Evolutionary conservation across 2,888 invertebrate species (phyloP).

Genomic region (Eutolmus rufibarbis): DNA sequence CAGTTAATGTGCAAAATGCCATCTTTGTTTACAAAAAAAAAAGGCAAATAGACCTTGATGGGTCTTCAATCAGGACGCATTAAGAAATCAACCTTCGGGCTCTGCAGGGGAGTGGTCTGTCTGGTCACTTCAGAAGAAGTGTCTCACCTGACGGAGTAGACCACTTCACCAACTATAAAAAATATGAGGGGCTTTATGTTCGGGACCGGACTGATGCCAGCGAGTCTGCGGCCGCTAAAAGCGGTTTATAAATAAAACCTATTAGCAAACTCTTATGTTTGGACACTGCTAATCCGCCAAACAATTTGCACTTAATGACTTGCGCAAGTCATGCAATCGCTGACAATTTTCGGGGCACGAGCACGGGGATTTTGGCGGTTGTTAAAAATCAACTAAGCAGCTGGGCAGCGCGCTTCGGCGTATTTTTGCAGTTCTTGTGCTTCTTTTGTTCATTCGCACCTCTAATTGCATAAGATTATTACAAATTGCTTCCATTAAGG

Average conservation of each 20-base stretch:
- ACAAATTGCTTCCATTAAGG: constrained; percentile 17
- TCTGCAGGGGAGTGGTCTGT: neutral
- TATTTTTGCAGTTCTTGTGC: neutral
- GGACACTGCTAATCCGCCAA: neutral
- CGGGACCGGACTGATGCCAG: neutral
- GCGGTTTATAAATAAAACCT: neutral
- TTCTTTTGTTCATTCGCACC: neutral
- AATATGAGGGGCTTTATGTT: neutral
- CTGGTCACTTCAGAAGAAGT: neutral
- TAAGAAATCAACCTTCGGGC: neutral
- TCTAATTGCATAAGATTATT: constrained; percentile 25
- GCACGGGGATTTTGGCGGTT: neutral
- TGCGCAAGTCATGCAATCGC: neutral
- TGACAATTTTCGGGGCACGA: neutral
- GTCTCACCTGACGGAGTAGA: neutral
- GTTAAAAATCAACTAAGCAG: constrained; percentile 6
- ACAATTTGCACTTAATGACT: neutral
- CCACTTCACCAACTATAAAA: neutral
- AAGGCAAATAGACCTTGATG: neutral
- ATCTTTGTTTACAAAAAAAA: neutral
- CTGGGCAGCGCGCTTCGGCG: neutral
- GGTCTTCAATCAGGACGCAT: neutral
- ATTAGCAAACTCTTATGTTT: neutral
- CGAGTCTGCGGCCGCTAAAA: neutral
- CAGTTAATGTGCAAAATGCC: neutral